phyloP scores from a whole-genome alignment of 1,140 invertebrate genomes.

The Ceratina calcarata region DNA sequence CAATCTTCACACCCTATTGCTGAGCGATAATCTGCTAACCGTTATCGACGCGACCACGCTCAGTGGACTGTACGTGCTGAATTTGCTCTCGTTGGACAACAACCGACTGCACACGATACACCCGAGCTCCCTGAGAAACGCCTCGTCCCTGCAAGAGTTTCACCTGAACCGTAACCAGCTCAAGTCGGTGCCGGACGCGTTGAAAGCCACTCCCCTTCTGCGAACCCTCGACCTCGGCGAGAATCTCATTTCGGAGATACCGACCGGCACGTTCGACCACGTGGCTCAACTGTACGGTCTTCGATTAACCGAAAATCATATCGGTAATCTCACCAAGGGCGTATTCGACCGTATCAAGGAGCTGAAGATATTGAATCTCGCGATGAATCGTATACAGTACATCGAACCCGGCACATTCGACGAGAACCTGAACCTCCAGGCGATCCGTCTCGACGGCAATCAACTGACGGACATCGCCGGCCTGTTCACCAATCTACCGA shows the following conservation, averaged over 20 bases:
- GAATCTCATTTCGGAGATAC: slow-evolving; percentile 91
- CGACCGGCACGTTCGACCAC: slow-evolving; percentile 91
- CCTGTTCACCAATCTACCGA: slow-evolving; percentile 91
- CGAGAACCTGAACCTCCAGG: slow-evolving; percentile 90
- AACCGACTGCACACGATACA: slow-evolving; percentile 90
- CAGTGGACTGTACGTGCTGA: slow-evolving; percentile 88
- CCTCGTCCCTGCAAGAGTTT: slow-evolving; percentile 91
- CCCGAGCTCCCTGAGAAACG: slow-evolving; percentile 90
- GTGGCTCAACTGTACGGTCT: slow-evolving; percentile 89
- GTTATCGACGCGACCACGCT: slow-evolving; percentile 89
- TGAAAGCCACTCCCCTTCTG: slow-evolving; percentile 89
- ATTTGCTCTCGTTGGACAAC: slow-evolving; percentile 90
- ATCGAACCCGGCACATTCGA: slow-evolving; percentile 94
- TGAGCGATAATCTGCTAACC: slow-evolving; percentile 92
- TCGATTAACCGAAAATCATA: slow-evolving; percentile 92
- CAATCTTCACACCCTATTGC: slow-evolving; percentile 91
- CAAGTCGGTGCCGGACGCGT: slow-evolving; percentile 89
- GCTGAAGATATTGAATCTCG: slow-evolving; percentile 93
- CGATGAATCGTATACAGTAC: slow-evolving; percentile 91
- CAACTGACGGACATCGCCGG: slow-evolving; percentile 91
- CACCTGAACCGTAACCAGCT: slow-evolving; percentile 94
- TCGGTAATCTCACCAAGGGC: slow-evolving; percentile 91
- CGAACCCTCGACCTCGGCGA: slow-evolving; percentile 94
- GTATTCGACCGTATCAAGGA: slow-evolving; percentile 91
- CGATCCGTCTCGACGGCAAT: slow-evolving; percentile 93